Evolutionary conservation across 2,797 vertebrate species (phyloP).

Genomic region (Platalea minor): DNA sequence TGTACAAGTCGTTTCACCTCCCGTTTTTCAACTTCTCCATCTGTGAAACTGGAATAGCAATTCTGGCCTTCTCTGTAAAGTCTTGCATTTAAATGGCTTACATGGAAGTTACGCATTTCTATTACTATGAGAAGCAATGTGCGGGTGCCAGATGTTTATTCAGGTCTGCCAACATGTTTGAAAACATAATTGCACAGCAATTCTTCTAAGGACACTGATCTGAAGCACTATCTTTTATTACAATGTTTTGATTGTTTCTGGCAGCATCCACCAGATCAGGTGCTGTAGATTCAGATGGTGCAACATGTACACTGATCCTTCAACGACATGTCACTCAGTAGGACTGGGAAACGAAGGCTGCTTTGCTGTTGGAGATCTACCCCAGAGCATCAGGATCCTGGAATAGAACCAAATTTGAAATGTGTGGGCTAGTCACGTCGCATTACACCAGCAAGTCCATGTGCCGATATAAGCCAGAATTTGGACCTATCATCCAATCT

Average conservation of each 20-base stretch:
- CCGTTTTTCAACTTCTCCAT: not conserved
- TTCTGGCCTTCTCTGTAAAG: not conserved
- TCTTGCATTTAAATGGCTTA: not conserved
- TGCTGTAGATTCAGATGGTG: not conserved
- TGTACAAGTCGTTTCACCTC: not conserved
- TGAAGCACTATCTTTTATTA: not conserved
- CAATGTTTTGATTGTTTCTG: not conserved
- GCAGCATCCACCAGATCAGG: not conserved
- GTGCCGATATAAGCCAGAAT: not conserved
- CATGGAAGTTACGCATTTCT: not conserved
- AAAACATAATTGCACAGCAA: not conserved
- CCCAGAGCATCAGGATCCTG: not conserved
- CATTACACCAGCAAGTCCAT: not conserved
- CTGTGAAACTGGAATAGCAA: not conserved
- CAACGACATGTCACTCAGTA: not conserved
- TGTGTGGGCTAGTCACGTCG: not conserved
- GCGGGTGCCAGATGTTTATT: not conserved
- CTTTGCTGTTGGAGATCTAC: not conserved
- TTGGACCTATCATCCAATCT: not conserved
- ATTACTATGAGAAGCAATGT: not conserved
- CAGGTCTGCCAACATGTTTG: not conserved
- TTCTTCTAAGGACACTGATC: not conserved
- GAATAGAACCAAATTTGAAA: not conserved
- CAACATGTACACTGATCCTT: not conserved
- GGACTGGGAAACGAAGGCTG: not conserved